Evolutionary conservation across 2,113 vertebrate genomes (phyloP).

Genomic region (Porphyrio hochstetteri): DNA sequence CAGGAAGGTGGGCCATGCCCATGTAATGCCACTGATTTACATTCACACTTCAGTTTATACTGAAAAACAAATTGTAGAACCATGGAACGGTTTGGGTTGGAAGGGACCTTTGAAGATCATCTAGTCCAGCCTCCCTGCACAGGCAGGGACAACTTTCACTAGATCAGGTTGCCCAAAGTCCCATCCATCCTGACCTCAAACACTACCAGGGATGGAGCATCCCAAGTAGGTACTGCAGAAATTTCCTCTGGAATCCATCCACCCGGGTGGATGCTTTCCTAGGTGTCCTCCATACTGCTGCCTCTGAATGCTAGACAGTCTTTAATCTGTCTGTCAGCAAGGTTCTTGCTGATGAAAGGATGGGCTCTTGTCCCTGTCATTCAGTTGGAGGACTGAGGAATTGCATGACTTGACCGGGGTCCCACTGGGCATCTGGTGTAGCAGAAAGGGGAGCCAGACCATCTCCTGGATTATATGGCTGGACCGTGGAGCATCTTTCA

Average conservation of each 20-base stretch:
- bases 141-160: background rate
- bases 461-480: background rate
- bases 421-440: background rate
- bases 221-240: background rate
- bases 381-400: background rate
- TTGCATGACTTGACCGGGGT: background rate
- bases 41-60: background rate
- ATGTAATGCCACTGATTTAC: background rate
- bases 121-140: background rate
- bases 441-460: background rate
- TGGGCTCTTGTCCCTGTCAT: rapidly evolving
- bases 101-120: background rate
- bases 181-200: background rate
- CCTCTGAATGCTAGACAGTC: background rate
- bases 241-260: background rate
- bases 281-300: background rate
- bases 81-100: background rate
- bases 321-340: background rate
- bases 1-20: background rate
- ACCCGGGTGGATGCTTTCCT: background rate
- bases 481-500: rapidly evolving
- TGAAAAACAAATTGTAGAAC: background rate
- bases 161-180: background rate
- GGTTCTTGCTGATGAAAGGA: background rate
- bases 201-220: background rate